A percentile compares a stretch with the other conserved stretches of the same genome.
Evolutionary conservation across 2,113 vertebrate genomes (phyloP).

Genomic region (Vanacampus margaritifer): DNA sequence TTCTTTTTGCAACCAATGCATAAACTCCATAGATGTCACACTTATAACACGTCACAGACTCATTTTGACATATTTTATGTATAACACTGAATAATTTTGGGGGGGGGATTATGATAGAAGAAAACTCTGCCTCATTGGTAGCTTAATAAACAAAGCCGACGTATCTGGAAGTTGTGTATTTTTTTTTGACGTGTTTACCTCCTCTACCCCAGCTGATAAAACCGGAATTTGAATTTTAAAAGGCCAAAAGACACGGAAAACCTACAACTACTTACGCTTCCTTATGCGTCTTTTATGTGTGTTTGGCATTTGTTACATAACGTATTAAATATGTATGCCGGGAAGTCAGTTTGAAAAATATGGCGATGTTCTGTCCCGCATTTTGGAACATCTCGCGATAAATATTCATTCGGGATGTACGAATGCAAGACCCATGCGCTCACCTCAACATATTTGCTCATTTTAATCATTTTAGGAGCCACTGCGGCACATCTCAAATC

Average conservation of each 20-base stretch:
- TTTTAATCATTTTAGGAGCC: slow-evolving; percentile 20
- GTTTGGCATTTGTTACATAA: not conserved
- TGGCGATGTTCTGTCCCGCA: not conserved
- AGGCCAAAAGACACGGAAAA: not conserved
- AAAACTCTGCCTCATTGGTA: no score
- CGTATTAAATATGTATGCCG: slow-evolving; percentile 3
- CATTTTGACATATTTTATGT: no score
- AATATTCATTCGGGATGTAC: not conserved
- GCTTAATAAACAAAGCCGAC: slow-evolving; percentile 34
- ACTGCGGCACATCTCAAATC: slow-evolving; percentile 31
- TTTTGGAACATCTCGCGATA: not conserved
- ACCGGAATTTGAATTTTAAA: not conserved
- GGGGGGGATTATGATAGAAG: no score
- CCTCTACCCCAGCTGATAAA: not conserved
- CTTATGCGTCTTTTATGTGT: not conserved
- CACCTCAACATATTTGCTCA: slow-evolving; percentile 35
- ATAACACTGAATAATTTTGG: no score
- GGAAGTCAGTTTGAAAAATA: not conserved
- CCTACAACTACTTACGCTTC: not conserved
- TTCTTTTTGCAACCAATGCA: no score
- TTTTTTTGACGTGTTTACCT: slow-evolving; percentile 9
- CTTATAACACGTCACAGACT: no score
- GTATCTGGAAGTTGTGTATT: slow-evolving; percentile 38
- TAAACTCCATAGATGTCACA: no score
- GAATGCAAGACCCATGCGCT: slow-evolving; percentile 10